These are phyloP conservation scores for Haliclystus octoradiatus DNA, from an alignment of 30 jellyfish, hydroid and myxozoan genomes.

Conservation along the genomic window DNA sequence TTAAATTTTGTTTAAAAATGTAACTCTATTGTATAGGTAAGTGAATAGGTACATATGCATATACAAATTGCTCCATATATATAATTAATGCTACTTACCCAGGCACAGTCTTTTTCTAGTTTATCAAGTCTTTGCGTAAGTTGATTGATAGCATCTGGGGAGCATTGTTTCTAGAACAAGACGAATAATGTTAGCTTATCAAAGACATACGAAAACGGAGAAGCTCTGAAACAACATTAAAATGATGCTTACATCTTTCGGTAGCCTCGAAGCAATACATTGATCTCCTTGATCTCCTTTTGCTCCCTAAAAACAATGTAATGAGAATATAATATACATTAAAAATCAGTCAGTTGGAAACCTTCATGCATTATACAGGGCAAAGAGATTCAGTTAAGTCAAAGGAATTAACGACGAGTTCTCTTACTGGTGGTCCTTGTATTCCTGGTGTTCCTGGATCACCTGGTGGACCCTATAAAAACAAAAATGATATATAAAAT, in stretches of 20 bases:
- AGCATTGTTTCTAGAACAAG: constrained; percentile 66
- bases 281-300: constrained; percentile 98
- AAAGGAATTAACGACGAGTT: too few species aligned
- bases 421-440: constrained; percentile 91
- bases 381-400: too few species aligned
- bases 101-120: constrained; percentile 69
- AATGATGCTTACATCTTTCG: constrained; percentile 54
- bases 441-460: constrained; percentile 99
- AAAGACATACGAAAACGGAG: too few species aligned
- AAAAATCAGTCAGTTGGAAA: neutral
- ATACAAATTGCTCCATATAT: too few species aligned
- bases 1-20: too few species aligned
- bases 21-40: too few species aligned
- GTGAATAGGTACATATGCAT: too few species aligned
- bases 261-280: constrained; percentile 81
- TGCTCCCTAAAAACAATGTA: constrained; percentile 54
- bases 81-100: too few species aligned
- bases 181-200: too few species aligned
- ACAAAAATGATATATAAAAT: too few species aligned
- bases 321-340: neutral
- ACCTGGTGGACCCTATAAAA: constrained; percentile 90
- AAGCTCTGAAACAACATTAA: too few species aligned
- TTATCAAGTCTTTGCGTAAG: constrained; percentile 64
- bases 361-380: too few species aligned
- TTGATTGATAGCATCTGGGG: constrained; percentile 64